Evolutionary conservation across 2,888 invertebrate species (phyloP).

Genomic region (Cybosia mesomella): DNA sequence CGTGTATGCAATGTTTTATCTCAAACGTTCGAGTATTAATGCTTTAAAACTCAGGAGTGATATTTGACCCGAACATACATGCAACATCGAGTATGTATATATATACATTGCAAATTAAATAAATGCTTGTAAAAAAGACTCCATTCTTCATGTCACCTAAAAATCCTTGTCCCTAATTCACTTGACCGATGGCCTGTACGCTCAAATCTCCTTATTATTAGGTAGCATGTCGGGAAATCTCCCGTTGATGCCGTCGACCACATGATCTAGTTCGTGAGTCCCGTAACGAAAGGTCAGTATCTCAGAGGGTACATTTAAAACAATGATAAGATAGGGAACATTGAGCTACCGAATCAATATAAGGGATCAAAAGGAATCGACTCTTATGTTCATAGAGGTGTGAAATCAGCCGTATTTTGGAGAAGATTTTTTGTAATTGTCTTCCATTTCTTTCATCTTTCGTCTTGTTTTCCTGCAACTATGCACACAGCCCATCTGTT

Average conservation of each 20-base stretch:
- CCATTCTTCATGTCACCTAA: neutral
- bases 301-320: conserved; percentile 71
- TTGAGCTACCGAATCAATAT: conserved; percentile 81
- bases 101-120: neutral
- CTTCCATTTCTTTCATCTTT: neutral
- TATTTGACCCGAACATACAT: too few species aligned
- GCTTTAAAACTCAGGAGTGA: too few species aligned
- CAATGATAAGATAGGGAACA: conserved; percentile 76
- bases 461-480: neutral
- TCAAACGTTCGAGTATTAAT: too few species aligned
- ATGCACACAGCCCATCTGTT: too few species aligned
- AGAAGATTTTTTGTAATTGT: neutral
- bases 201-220: conserved; percentile 30
- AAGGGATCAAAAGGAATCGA: conserved; percentile 71
- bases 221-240: conserved; percentile 25
- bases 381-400: conserved; percentile 55
- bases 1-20: too few species aligned
- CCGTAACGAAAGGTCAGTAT: conserved; percentile 49
- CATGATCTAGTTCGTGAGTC: conserved; percentile 58
- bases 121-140: neutral
- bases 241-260: conserved; percentile 43
- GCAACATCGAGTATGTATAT: too few species aligned
- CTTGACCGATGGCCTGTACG: conserved; percentile 15
- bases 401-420: conserved; percentile 18
- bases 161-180: conserved; percentile 6